phyloP scores from a whole-genome alignment of 1,140 invertebrate species.

The Ooceraea biroi region DNA sequence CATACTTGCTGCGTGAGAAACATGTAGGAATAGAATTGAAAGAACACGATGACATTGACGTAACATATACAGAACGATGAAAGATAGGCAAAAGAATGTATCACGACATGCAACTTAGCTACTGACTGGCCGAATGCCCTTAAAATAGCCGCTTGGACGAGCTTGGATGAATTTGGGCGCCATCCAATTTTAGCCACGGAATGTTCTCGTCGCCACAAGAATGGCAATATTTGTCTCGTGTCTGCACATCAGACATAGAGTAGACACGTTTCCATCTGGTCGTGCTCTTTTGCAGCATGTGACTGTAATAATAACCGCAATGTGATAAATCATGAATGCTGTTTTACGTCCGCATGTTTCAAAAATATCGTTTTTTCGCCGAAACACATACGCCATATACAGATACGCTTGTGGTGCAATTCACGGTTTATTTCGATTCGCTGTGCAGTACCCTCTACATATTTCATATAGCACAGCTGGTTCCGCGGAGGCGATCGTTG shows the following conservation, averaged over 20 bases:
- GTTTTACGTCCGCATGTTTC: background rate
- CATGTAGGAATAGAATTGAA: constrained; percentile 18
- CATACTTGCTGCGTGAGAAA: background rate
- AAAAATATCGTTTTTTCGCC: background rate
- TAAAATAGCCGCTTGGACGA: constrained; percentile 45
- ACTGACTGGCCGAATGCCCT: constrained; percentile 23
- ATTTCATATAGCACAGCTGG: constrained; percentile 17
- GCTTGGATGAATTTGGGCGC: background rate
- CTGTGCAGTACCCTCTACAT: background rate
- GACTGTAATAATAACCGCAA: background rate
- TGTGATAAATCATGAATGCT: constrained; percentile 6
- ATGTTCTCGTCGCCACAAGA: background rate
- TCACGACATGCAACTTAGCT: background rate
- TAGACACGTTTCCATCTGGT: background rate
- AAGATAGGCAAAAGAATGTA: constrained; percentile 22
- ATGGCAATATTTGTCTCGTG: constrained; percentile 31
- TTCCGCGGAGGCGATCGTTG: background rate
- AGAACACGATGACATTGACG: background rate
- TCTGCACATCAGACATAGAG: constrained; percentile 12
- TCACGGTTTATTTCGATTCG: constrained; percentile 38
- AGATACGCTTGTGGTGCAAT: background rate
- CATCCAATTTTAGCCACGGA: background rate
- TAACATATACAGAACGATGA: background rate
- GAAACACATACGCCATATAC: constrained; percentile 1
- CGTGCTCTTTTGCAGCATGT: background rate